These are phyloP conservation scores for Scleropages formosus DNA, from an alignment of 2,797 vertebrate genomes.

Conservation along the genomic window DNA sequence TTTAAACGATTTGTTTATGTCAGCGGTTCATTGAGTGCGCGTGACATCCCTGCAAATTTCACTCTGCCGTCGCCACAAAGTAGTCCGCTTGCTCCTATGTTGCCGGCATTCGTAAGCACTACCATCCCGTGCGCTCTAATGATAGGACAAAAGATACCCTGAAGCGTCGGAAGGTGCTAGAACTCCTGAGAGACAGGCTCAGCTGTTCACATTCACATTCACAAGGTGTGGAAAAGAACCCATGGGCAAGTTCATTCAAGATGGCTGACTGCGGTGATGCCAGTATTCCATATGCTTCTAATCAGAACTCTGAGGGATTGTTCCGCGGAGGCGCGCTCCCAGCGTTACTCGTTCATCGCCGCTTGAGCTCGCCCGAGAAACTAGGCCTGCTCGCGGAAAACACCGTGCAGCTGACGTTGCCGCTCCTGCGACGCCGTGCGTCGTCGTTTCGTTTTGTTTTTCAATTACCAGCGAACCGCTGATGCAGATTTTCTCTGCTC, in stretches of 20 bases:
- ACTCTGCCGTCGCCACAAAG: background rate
- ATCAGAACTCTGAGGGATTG: constrained; percentile 32
- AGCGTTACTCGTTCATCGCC: constrained; percentile 14
- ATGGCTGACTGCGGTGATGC: constrained; percentile 28
- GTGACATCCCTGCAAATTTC: background rate
- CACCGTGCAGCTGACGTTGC: background rate
- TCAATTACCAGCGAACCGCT: constrained; percentile 41
- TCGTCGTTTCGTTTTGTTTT: constrained; percentile 29
- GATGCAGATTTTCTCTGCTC: constrained; percentile 43
- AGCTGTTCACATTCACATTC: constrained; percentile 1
- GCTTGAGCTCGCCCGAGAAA: background rate
- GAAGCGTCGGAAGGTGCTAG: background rate
- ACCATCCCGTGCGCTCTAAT: constrained; percentile 8
- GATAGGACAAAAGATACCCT: constrained; percentile 6
- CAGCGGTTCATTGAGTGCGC: background rate
- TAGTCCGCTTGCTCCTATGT: background rate
- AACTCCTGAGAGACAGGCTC: constrained; percentile 18
- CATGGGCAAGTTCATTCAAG: constrained; percentile 15
- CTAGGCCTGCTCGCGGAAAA: background rate
- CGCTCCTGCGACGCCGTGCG: background rate
- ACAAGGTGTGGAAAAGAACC: background rate
- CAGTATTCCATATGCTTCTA: constrained; percentile 30
- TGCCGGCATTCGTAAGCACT: constrained; percentile 19
- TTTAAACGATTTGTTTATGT: background rate
- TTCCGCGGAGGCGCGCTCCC: constrained; percentile 28